phyloP scores from a whole-genome alignment of 2,888 invertebrate genomes.

The Onthophagus sagittarius region DNA sequence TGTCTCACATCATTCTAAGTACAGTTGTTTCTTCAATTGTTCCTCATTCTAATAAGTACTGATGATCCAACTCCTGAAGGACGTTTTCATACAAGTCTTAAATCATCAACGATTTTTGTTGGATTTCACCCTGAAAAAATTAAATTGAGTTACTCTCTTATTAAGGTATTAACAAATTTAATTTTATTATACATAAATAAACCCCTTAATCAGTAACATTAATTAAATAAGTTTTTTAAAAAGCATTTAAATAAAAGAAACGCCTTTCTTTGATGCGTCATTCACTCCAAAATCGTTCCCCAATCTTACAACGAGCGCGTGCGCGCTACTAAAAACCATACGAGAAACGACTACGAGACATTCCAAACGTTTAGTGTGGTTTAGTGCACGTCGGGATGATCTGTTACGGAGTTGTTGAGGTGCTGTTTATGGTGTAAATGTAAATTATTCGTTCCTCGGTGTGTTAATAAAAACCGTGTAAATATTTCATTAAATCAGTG shows the following conservation, averaged over 20 bases:
- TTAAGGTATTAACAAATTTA: too few relatives aligned
- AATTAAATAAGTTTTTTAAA: not conserved
- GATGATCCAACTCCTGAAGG: too few relatives aligned
- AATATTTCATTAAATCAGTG: not conserved
- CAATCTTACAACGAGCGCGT: not conserved
- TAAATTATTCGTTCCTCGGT: not conserved
- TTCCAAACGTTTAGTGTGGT: not conserved
- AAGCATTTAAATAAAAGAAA: not conserved
- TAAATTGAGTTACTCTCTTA: too few relatives aligned
- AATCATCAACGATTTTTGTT: too few relatives aligned
- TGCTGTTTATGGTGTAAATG: not conserved
- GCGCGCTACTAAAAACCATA: not conserved
- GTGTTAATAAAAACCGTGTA: not conserved
- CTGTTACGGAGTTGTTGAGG: not conserved
- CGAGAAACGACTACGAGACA: not conserved
- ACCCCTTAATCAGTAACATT: too few relatives aligned
- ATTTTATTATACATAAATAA: too few relatives aligned
- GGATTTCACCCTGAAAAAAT: too few relatives aligned
- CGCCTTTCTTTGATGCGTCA: not conserved
- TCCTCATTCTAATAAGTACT: too few relatives aligned
- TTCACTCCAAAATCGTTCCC: not conserved
- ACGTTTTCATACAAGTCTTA: too few relatives aligned
- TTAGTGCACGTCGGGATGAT: not conserved
- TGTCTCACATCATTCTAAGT: too few relatives aligned
- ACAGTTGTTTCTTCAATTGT: too few relatives aligned